These are phyloP conservation scores for Coptotermes formosanus DNA, from an alignment of 1,140 invertebrate genomes.

Conservation along the genomic window DNA sequence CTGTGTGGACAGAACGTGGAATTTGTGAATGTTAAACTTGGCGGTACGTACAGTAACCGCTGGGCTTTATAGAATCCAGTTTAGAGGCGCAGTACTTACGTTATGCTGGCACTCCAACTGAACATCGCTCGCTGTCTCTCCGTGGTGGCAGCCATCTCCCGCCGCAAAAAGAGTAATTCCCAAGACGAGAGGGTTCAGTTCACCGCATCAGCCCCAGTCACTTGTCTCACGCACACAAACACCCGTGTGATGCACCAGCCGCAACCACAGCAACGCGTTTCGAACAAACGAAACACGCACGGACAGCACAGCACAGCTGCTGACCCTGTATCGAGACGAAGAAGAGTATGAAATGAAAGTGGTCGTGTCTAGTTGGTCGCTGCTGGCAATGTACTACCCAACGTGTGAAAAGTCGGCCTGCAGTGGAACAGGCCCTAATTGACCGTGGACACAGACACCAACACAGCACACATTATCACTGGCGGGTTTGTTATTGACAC, in stretches of 20 bases:
- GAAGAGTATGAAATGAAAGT: neutral
- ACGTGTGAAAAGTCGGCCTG: neutral
- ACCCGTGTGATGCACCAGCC: too few relatives aligned
- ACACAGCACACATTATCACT: too few relatives aligned
- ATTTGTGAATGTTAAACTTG: too few relatives aligned
- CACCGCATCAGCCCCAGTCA: neutral
- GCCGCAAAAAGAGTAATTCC: neutral
- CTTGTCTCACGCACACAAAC: neutral
- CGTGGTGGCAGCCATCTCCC: neutral
- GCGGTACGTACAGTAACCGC: too few relatives aligned
- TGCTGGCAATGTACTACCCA: neutral
- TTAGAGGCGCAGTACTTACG: neutral
- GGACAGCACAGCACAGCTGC: too few relatives aligned
- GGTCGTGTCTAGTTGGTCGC: neutral
- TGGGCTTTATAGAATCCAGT: too few relatives aligned
- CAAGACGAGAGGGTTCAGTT: neutral
- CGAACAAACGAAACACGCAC: neutral
- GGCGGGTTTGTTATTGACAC: too few relatives aligned
- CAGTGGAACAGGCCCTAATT: too few relatives aligned
- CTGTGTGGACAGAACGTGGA: too few relatives aligned
- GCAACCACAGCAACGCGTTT: neutral
- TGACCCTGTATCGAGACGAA: neutral
- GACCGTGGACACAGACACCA: too few relatives aligned
- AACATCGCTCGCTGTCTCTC: constrained; percentile 27
- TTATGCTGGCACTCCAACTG: constrained; percentile 20